A percentile compares a stretch with the other conserved stretches of the same genome.
Conservation (phyloP, 2,888 invertebrate genomes). For the Stegana nigrithorax region DNA sequence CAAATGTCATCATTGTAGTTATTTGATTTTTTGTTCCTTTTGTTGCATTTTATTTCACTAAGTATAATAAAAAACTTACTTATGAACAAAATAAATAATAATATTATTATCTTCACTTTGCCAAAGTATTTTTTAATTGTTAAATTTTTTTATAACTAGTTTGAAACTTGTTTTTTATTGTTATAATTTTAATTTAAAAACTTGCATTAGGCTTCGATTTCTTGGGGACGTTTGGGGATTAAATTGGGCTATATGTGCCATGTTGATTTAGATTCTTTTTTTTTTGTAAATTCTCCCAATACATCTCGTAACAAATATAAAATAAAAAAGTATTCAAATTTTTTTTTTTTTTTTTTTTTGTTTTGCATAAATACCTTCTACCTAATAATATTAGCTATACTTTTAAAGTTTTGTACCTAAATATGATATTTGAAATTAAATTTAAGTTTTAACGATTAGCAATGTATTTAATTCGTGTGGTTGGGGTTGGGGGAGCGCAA, state of each 20-base stretch:
- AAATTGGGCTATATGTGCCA: no score
- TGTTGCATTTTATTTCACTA: no score
- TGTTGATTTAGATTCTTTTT: no score
- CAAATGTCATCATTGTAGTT: background rate
- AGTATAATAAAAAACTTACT: no score
- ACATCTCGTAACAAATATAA: background rate
- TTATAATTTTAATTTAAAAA: constrained; percentile 14
- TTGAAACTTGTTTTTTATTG: background rate
- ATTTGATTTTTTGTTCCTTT: background rate
- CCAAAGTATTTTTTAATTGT: background rate
- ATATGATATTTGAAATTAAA: no score
- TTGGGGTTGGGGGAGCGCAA: background rate
- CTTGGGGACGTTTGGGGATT: constrained; percentile 68
- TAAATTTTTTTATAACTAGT: background rate
- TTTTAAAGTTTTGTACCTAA: no score
- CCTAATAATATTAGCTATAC: no score
- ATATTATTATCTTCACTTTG: background rate
- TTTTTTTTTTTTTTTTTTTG: no score
- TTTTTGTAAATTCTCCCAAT: background rate
- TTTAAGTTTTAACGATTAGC: no score
- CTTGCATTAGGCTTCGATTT: constrained; percentile 66
- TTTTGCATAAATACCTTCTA: no score
- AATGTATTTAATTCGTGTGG: no score
- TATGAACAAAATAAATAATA: no score
- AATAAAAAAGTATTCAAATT: background rate